Conservation (phyloP, 2,113 vertebrate species). For the Alethe castanea region DNA sequence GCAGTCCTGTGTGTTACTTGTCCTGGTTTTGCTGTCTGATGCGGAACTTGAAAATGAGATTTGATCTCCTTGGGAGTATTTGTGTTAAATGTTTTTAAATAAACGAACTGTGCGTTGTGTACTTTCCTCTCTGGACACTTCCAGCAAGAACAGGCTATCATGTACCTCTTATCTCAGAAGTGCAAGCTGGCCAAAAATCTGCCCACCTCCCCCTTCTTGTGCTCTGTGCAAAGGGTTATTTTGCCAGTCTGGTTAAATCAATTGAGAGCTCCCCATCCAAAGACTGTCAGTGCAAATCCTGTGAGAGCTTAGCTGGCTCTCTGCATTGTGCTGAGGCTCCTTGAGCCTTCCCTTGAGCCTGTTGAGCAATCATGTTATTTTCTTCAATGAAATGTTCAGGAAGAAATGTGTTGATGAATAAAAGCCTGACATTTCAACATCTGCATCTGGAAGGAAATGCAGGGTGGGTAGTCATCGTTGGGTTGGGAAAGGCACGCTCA, state of each 20-base stretch:
- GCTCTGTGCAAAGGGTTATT: background rate
- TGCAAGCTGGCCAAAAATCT: background rate
- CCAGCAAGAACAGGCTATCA: background rate
- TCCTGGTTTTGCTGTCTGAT: background rate
- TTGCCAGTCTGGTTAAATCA: background rate
- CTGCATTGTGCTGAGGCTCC: background rate
- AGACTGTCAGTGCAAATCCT: conserved; percentile 23
- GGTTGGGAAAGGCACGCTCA: conserved; percentile 19
- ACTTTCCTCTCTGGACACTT: background rate
- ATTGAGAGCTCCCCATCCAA: background rate
- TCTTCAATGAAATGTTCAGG: conserved; percentile 52
- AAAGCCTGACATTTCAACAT: conserved; percentile 54
- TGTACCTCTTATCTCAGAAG: background rate
- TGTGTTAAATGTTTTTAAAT: conserved; percentile 13
- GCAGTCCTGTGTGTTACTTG: background rate
- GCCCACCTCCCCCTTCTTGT: background rate
- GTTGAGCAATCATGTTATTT: conserved; percentile 61
- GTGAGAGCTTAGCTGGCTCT: conserved; percentile 32
- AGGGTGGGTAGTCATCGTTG: background rate
- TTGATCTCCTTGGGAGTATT: background rate
- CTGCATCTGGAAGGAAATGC: conserved; percentile 12
- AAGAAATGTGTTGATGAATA: conserved; percentile 37
- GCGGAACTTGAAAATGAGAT: background rate
- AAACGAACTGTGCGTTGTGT: background rate
- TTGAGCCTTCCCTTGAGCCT: conserved; percentile 20